Base-by-base conservation (phyloP, 2,888 invertebrate species). In the Neria commutata region DNA sequence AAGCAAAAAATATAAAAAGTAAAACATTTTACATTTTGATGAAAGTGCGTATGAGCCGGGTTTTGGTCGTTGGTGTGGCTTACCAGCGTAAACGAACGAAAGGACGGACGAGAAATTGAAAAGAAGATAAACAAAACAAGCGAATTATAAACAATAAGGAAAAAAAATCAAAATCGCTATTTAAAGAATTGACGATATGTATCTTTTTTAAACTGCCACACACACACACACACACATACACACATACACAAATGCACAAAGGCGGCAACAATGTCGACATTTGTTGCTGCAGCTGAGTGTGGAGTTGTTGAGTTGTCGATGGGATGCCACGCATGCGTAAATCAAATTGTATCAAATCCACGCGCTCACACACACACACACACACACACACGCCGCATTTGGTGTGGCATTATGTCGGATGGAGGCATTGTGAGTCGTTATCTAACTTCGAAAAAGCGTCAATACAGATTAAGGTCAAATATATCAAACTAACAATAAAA, bases 391-490 rank as follows among this genome's bases (percentile, higher is more conserved):
- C 6, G 29, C 29, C 29, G 6, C 11, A 8, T 29, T 29, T n/a
- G 17, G 6, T 26, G 10, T 14, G 5, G 49, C n/a, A 8, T 11
- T 49, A 3, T 6, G 11, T 8, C 33, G 4, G 6, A 29, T 23
- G 45, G 14, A 23, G 25, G 40, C 21, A 4, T 42, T 42, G 14
- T 42, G 42, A 70, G n/a, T 71, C 68, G 67, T 74, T 74, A 74
- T 74, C 74, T 70, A 72, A 72, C 71, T 72, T 69, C 62, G 64
- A 67, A 67, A 51, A 72, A 67, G 66, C 74, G 75, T 74, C 75
- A 74, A 74, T 73, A 63, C 67, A 72, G 73, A 75, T 74, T 74
- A 74, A 63, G 73, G 75, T 74, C 74, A 74, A 65, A 67, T 66
- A 72, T 72, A 74, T 74, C 75, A 59, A 45, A 62, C 37, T 42